Base-by-base conservation (phyloP, 1,140 invertebrate species). In the Atopsyche davidsoni region DNA sequence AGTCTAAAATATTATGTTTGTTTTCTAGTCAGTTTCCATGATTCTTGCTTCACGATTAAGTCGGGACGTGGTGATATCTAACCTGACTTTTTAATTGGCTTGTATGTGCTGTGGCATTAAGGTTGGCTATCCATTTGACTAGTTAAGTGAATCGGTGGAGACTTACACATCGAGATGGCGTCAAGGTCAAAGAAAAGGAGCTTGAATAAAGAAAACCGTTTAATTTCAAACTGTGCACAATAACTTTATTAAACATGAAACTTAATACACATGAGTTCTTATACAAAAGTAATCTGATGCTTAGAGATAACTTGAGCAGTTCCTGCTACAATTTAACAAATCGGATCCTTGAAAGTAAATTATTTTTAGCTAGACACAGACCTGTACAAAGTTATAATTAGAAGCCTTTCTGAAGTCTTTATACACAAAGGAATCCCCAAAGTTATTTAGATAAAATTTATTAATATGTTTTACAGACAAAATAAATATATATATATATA, bases 221-320 rank as follows among this genome's bases (percentile, higher is more conserved):
- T 34, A n/a, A 13, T 34, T 34, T 34, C 32, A 34, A 34, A 34
- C 32, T 34, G n/a, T 34, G 16, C 32, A 34, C 32, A 34, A 34
- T 34, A 34, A 34, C 32, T 34, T 34, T 34, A 34, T 34, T 34
- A 16, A 34, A 34, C 32, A 34, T 34, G 16, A 34, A 34, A 3
- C 32, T 34, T 34, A 34, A 3, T 34, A 13, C 16, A 34, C 32
- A 34, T 13, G 32, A 34, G n/a, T 16, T 16, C 16, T 34, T 13
- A 13, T 13, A 34, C 32, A 11, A 34, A 34, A 34, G 32, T 16
- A 13, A 34, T 34, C n/a, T 34, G n/a, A 34, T 34, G 32, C 32
- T 16, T 34, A 34, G n/a, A 4, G 16, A 11, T 34, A 13, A 34
- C 32, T 34, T 34, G 32, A 13, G 16, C 32, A 34, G 32, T 34